Conservation (phyloP, 2,888 invertebrate species). For the Phymatocera aterrima region DNA sequence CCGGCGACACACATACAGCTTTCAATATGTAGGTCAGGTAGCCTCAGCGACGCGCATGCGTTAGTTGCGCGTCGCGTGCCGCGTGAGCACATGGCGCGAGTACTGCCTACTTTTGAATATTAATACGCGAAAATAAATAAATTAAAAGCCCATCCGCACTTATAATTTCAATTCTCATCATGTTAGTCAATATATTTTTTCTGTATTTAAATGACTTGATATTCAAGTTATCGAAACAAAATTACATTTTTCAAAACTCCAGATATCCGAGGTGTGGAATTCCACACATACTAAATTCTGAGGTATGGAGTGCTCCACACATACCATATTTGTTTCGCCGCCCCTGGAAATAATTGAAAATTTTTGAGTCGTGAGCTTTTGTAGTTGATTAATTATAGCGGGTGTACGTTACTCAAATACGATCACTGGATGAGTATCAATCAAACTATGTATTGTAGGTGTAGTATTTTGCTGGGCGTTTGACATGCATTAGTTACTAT, state of each 20-base stretch:
- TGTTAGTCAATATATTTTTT: not conserved
- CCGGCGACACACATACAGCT: not conserved
- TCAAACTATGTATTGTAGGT: too few relatives aligned
- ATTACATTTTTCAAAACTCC: not conserved
- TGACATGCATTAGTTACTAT: too few relatives aligned
- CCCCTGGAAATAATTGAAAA: too few relatives aligned
- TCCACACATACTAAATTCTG: not conserved
- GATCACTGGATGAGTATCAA: too few relatives aligned
- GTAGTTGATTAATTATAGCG: too few relatives aligned
- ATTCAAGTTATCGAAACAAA: not conserved
- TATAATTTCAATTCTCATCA: not conserved
- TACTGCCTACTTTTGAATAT: slow-evolving; percentile 7
- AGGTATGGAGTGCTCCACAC: not conserved
- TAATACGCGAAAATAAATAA: not conserved
- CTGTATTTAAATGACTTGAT: not conserved
- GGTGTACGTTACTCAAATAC: too few relatives aligned
- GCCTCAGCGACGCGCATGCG: not conserved
- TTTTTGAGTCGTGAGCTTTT: too few relatives aligned
- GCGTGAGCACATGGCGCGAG: not conserved
- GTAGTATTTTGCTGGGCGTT: too few relatives aligned
- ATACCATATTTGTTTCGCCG: not conserved
- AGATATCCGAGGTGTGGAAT: slow-evolving; percentile 5
- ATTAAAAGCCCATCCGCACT: not conserved
- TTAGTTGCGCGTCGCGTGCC: not conserved
- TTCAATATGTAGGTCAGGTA: not conserved